Evolutionary conservation across 2,113 vertebrate species (phyloP), one percentile per base, ranked within the genome.

Genomic region (Charadrius vociferus): DNA sequence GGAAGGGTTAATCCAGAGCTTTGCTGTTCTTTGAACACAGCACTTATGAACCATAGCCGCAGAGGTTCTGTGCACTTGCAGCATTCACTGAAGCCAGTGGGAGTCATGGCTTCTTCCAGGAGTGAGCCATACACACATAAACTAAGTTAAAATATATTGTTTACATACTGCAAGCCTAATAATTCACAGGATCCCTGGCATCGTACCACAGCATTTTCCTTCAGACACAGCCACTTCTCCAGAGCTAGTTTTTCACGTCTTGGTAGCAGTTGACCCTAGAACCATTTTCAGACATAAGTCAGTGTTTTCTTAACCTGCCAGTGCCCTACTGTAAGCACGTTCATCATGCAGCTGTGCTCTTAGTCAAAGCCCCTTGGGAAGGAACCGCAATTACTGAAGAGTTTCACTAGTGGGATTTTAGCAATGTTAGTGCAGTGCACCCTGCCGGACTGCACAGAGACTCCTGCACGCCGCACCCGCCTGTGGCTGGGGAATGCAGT

Each of bases 241-340:
- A 34, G 81, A 70, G 84, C 79, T 9, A 34, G 27, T 74, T 94
- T 86, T 86, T 61, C 92, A 47, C 12, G 30, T 77, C 62, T 80
- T 59, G 84, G 93, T 82, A 97, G 97, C 93, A 94, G 93, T 56
- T 93, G 93, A 96, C 91, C 96, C 92, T 71, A 45, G 72, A 65
- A 79, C 41, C 84, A 12, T 84, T 92, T 73, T 74, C 53, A 97
- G 92, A 55, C 94, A 30, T 50, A 77, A 95, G 73, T 53, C 81
- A 62, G 67, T 94, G 96, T 97, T 98, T 95, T 59, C 62, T 92
- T 97, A 96, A 95, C 87, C 96, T 10, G 83, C 63, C 75, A n/a
- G 41, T 95, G 96, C 93, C 96, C 97, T 39, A 11, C 93, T 77
- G 93, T 7, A 32, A 68, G 88, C 77, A 67, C 32, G 50, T 21